These are phyloP conservation scores for Cylloceria caligata DNA, from an alignment of 2,888 invertebrate species.

Conservation along the genomic window DNA sequence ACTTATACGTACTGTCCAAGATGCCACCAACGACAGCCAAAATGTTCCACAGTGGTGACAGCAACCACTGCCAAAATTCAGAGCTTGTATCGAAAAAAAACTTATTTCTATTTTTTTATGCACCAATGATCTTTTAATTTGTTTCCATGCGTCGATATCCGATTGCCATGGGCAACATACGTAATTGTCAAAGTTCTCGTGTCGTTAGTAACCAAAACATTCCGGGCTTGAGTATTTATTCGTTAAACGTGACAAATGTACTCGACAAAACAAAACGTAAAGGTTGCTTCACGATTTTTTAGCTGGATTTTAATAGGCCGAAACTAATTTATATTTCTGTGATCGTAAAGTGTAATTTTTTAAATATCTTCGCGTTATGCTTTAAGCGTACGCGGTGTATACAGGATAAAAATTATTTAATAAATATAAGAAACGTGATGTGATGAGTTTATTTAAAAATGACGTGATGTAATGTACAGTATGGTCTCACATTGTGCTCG, in stretches of 20 bases:
- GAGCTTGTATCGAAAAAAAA: slow-evolving; percentile 10
- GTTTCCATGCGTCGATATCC: slow-evolving; percentile 16
- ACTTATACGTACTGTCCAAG: slow-evolving; percentile 29
- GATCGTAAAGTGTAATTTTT: slow-evolving; percentile 35
- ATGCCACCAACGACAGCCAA: neutral
- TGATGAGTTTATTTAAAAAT: slow-evolving; percentile 1
- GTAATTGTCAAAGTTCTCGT: no score
- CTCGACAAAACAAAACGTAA: neutral
- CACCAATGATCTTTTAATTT: neutral
- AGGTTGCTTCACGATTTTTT: slow-evolving; percentile 24
- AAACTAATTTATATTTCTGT: slow-evolving; percentile 40
- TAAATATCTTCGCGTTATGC: slow-evolving; percentile 5
- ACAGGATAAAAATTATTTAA: slow-evolving; percentile 8
- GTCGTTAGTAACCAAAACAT: slow-evolving; percentile 15
- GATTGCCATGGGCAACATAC: no score
- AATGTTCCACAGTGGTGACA: neutral
- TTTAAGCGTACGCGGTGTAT: slow-evolving; percentile 6
- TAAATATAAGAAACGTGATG: neutral
- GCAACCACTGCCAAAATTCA: neutral
- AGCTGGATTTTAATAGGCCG: slow-evolving; percentile 15
- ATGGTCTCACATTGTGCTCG: neutral
- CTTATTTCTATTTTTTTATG: slow-evolving; percentile 31
- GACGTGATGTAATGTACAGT: neutral
- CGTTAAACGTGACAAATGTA: neutral
- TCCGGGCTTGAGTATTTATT: slow-evolving; percentile 28